Conservation (phyloP, 2,797 vertebrate genomes). For the Spea hammondii region DNA sequence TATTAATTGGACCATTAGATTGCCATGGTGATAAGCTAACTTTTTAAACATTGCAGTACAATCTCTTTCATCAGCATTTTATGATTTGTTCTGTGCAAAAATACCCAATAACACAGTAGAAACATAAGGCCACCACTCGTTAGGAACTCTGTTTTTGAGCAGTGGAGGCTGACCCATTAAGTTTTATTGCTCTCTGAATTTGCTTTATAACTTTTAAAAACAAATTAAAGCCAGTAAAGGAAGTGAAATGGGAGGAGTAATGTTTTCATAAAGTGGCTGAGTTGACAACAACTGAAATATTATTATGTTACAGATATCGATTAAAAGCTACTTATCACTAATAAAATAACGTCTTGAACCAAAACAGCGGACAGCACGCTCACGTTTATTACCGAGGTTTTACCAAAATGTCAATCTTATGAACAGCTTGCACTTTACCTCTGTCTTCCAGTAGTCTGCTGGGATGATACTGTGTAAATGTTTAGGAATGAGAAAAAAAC, state of each 20-base stretch:
- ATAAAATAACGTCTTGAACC: neutral
- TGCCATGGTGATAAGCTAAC: no score
- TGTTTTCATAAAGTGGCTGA: neutral
- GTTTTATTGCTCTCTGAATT: neutral
- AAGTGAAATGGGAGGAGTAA: slow-evolving; percentile 2
- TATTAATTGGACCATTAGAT: no score
- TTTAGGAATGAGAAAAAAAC: slow-evolving; percentile 22
- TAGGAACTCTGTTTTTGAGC: no score
- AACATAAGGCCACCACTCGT: no score
- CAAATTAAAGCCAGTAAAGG: neutral
- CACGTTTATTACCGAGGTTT: neutral
- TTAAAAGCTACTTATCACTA: neutral
- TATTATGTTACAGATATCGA: neutral
- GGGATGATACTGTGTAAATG: slow-evolving; percentile 26
- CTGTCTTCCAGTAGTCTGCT: neutral
- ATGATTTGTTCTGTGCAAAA: no score
- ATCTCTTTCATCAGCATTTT: no score
- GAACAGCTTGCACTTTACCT: no score
- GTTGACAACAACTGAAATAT: neutral
- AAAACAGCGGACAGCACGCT: neutral
- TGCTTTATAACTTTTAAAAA: neutral
- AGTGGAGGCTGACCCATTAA: no score
- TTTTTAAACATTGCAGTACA: no score
- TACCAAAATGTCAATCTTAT: slow-evolving; percentile 1
- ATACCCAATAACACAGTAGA: no score